Evolutionary conservation across 2,888 invertebrate genomes (phyloP), one percentile per base, ranked within the genome.

Genomic region (Limnephilus marmoratus): DNA sequence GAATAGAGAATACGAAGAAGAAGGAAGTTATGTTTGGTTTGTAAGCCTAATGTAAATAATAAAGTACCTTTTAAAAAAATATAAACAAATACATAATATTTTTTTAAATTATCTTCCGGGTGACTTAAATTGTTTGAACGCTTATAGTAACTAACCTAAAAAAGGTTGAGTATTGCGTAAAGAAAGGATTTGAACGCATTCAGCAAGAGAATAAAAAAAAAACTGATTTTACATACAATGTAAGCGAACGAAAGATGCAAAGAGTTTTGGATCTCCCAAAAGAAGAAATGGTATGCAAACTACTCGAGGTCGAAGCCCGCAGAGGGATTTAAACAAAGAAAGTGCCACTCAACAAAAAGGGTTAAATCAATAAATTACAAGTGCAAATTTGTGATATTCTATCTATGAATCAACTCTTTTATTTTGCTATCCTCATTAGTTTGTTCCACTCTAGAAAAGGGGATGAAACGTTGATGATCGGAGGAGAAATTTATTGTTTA

Each of bases 261-360:
- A 18, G 68, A 18, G 7, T 68, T 68, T 68, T 24, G 68, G n/a
- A 68, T 68, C 24, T 68, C 9, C 68, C 68, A 68, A 68, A 68
- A 68, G 68, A 68, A 68, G 68, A 68, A 68, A 68, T 68, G 68
- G n/a, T 68, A 68, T 68, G 68, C 68, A 68, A 68, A 68, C 68
- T 68, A 68, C 68, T 68, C 2, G 68, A 68, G 68, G 68, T 68
- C 24, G 68, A 68, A 68, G 68, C 68, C 68, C 68, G 68, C 68
- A 68, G 24, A 68, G 68, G 9, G 68, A 68, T 68, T 68, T 68
- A 68, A 68, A 68, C 68, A 68, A 68, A n/a, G 24, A 68, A 68
- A 5, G 9, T 9, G 11, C 68, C 68, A 68, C 68, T 68, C 1
- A 5, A 68, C 24, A 68, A n/a, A 68, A 18, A 24, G 24, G n/a